phyloP scores from a whole-genome alignment of 2,113 vertebrate species.

The Microcebus tavaratra region DNA sequence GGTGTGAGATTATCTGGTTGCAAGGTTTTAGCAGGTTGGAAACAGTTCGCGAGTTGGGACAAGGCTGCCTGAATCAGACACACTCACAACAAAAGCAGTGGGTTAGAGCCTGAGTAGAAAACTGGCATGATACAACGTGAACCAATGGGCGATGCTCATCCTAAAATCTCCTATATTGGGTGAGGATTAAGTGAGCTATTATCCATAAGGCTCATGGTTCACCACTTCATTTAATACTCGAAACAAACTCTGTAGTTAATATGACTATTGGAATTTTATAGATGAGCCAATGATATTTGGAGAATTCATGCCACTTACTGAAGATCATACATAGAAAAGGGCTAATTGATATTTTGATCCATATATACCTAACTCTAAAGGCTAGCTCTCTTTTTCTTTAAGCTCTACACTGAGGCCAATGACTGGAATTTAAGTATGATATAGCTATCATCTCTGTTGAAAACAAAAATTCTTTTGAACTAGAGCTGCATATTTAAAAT shows the following conservation, averaged over 20 bases:
- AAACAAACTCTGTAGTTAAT: background rate
- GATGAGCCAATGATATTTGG: background rate
- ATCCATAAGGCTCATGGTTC: background rate
- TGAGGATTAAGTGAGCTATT: background rate
- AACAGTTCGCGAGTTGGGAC: background rate
- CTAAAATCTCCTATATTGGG: background rate
- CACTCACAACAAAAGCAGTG: background rate
- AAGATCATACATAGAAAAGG: background rate
- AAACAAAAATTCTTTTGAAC: constrained; percentile 1
- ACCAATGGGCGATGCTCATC: no score
- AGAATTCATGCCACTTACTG: background rate
- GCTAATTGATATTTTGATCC: background rate
- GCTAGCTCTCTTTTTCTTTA: background rate
- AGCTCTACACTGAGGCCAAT: background rate
- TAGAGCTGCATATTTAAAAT: background rate
- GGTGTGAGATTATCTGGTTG: background rate
- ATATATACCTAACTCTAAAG: background rate
- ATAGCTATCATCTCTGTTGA: background rate
- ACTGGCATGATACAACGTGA: fast-evolving
- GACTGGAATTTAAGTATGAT: background rate
- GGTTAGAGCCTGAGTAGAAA: background rate
- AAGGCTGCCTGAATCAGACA: background rate
- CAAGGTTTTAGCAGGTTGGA: background rate
- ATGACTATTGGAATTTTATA: background rate
- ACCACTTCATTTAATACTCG: background rate